Evolutionary conservation across 2,888 invertebrate genomes (phyloP), one percentile per base, ranked within the genome.

Genomic region (Trichacis sp.): DNA sequence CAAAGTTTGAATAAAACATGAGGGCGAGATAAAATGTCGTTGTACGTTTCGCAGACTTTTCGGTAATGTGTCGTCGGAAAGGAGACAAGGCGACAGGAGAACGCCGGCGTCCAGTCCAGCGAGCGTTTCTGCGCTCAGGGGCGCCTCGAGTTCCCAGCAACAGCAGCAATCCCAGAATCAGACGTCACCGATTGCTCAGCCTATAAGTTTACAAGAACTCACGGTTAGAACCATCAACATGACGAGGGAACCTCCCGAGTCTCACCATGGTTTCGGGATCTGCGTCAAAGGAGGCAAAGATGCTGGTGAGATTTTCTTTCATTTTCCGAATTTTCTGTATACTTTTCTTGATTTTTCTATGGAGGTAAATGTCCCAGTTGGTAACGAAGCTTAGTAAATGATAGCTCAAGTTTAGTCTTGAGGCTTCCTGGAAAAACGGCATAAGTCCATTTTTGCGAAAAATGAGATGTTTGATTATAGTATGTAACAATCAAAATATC

Each of bases 211-310:
- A 68, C 90, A 91, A 78, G 93, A 93, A 85, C 88, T 93, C 76
- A 88, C 92, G 76, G 93, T 94, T 73, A 88, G 94, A 77, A 94
- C 93, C 66, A 92, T 94, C 80, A 93, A 92, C 84, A 94, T 94
- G 94, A 91, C 92, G 75, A 87, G 94, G 69, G 93, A 94, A 81
- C 90, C 90, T 53, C 91, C 92, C 66, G 93, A 93, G 81, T 91
- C 91, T 74, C 89, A 90, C 45, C 94, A 94, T 83, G 94, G 94
- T 64, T 95, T 94, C 86, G 94, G 94, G 67, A 94, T 95, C 80
- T 95, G 94, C 87, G 94, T 95, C 82, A 95, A 95, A 86, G 94
- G 94, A 79, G 94, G 94, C 74, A 94, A 94, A 86, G 94, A 94
- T 85, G 92, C 94, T 85, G 94, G 94, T 94, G 84, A 85, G 61